These are phyloP conservation scores for Nemotelus nigrinus DNA, from an alignment of 2,888 invertebrate species.

Conservation along the genomic window DNA sequence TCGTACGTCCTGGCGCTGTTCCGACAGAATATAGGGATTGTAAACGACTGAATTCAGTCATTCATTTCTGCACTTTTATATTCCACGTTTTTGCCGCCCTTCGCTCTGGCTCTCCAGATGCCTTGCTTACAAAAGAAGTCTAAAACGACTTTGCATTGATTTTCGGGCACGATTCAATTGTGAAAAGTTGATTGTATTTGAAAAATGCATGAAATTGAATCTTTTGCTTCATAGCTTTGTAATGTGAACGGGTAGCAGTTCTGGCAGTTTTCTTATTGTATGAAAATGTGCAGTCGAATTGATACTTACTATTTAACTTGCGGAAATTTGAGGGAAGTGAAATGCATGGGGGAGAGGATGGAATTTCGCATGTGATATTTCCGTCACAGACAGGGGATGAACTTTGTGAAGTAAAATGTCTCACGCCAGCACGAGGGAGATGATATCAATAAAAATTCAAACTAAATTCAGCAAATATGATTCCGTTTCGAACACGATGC, in stretches of 20 bases:
- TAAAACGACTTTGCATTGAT: constrained; percentile 40
- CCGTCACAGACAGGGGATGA: neutral
- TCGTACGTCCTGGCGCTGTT: neutral
- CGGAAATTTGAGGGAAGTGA: neutral
- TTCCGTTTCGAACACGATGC: no score
- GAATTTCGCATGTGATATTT: neutral
- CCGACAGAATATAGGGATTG: neutral
- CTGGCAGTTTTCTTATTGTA: neutral
- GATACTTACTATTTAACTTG: neutral
- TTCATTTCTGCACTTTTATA: constrained; percentile 15
- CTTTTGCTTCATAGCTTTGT: constrained; percentile 35
- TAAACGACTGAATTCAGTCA: constrained; percentile 20
- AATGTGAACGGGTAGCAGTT: neutral
- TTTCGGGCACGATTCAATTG: constrained; percentile 39
- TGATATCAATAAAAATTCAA: no score
- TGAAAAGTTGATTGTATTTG: constrained; percentile 42
- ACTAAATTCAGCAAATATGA: no score
- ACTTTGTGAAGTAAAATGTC: neutral
- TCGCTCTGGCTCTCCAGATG: neutral
- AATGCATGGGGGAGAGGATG: neutral
- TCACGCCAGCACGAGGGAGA: no score
- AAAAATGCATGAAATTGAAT: constrained; percentile 45
- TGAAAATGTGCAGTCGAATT: constrained; percentile 8
- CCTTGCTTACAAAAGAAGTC: neutral
- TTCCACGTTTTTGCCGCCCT: neutral